Conservation (phyloP, 2,888 invertebrate species). For the Doris montereyensis region DNA sequence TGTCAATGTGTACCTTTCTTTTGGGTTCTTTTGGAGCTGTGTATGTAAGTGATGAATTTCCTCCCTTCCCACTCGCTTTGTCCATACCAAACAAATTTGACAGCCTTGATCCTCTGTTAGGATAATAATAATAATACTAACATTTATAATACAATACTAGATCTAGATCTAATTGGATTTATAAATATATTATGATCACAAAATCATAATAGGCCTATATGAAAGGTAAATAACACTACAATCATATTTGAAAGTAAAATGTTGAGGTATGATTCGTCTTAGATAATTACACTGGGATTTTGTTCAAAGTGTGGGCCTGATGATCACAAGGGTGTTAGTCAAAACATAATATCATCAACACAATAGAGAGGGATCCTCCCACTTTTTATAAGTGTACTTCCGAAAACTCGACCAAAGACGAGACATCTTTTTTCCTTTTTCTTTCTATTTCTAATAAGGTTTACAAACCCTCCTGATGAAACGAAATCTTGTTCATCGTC, state of each 20-base stretch:
- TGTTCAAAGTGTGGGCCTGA: neutral
- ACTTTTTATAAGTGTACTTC: too few relatives aligned
- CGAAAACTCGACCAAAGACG: too few relatives aligned
- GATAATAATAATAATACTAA: neutral
- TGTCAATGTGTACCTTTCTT: constrained; percentile 54
- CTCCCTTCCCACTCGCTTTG: constrained; percentile 57
- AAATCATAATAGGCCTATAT: too few relatives aligned
- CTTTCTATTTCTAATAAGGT: too few relatives aligned
- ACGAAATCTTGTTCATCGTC: constrained; percentile 64
- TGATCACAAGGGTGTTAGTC: too few relatives aligned
- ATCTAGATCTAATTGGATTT: neutral
- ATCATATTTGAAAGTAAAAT: too few relatives aligned
- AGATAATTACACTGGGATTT: too few relatives aligned
- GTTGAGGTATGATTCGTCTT: too few relatives aligned
- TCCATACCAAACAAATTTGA: constrained; percentile 69
- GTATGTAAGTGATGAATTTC: constrained; percentile 69
- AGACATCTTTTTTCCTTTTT: too few relatives aligned
- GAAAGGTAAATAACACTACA: too few relatives aligned
- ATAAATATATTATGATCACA: neutral
- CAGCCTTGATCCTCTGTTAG: constrained; percentile 53
- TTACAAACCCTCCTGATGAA: constrained; percentile 52
- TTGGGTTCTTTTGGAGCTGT: constrained; percentile 72
- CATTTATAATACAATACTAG: too few relatives aligned
- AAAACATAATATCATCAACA: constrained; percentile 4
- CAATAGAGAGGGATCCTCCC: neutral